Percentiles rank a stretch among this genome's conserved stretches.
phyloP scores from a whole-genome alignment of 2,888 invertebrate genomes.

The Limenitis camilla region DNA sequence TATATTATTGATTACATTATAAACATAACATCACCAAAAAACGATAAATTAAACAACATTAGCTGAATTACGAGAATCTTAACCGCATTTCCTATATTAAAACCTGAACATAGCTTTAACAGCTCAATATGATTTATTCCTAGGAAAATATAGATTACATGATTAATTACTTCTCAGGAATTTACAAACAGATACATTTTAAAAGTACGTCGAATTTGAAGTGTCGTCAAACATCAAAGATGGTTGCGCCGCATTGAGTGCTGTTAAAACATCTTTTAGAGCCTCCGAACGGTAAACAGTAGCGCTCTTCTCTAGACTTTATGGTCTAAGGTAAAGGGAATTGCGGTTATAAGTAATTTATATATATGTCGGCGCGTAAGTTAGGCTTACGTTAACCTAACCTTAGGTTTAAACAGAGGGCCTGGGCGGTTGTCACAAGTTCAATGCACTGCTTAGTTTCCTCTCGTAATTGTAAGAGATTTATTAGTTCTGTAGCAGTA shows the following conservation, averaged over 20 bases:
- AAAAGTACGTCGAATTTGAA: conserved; percentile 34
- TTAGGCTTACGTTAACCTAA: no score
- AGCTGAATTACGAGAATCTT: background rate
- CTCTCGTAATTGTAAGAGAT: no score
- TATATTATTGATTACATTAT: background rate
- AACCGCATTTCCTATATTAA: background rate
- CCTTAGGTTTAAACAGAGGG: no score
- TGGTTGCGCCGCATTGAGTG: conserved; percentile 48
- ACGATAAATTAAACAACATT: background rate
- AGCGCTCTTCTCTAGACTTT: conserved; percentile 28
- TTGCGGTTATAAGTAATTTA: conserved; percentile 10
- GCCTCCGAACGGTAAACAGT: conserved; percentile 65
- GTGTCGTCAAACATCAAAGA: conserved; percentile 67
- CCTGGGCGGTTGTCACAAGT: no score
- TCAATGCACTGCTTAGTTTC: no score
- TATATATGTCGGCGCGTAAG: no score
- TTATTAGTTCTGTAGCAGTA: no score
- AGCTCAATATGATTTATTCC: conserved; percentile 9
- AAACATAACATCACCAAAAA: background rate
- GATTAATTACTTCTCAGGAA: conserved; percentile 13
- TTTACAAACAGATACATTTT: conserved; percentile 21
- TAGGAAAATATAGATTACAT: conserved; percentile 7
- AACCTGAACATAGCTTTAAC: background rate
- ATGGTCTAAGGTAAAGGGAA: conserved; percentile 30
- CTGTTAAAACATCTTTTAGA: conserved; percentile 66